phyloP scores from a whole-genome alignment of 2,888 invertebrate genomes.

The Lampropteryx suffumata region DNA sequence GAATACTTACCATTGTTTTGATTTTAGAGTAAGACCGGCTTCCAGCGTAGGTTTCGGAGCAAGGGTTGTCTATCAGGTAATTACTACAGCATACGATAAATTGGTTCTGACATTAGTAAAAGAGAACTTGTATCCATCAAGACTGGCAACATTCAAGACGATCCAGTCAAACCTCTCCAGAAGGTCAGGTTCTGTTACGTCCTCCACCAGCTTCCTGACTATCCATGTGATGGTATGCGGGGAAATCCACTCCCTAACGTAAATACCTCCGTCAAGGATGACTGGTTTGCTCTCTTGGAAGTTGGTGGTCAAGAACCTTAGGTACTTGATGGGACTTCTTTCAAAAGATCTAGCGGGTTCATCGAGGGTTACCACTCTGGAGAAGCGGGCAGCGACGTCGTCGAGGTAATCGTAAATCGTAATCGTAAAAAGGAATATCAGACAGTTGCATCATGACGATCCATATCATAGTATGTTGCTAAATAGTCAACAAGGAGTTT shows the following conservation, averaged over 20 bases:
- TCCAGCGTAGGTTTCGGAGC: conserved; percentile 85
- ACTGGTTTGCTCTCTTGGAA: conserved; percentile 76
- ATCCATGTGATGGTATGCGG: conserved; percentile 85
- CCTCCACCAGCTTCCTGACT: conserved; percentile 85
- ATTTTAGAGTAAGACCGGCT: conserved; percentile 84
- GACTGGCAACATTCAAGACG: conserved; percentile 86
- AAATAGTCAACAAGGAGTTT: no score
- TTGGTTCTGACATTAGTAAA: conserved; percentile 63
- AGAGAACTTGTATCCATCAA: conserved; percentile 87
- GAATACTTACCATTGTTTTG: conserved; percentile 69
- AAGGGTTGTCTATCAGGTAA: no score
- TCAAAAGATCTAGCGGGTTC: conserved; percentile 79
- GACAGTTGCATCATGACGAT: no score
- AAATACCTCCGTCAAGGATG: conserved; percentile 84
- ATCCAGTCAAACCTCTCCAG: conserved; percentile 85
- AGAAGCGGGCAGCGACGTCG: conserved; percentile 65
- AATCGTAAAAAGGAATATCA: no score
- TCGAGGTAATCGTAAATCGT: conserved; percentile 65
- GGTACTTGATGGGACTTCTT: conserved; percentile 78
- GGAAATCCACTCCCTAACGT: conserved; percentile 88
- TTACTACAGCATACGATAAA: no score
- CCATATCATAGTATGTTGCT: no score
- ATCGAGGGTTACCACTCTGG: conserved; percentile 72
- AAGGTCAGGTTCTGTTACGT: conserved; percentile 79
- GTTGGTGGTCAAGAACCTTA: conserved; percentile 83